Base-by-base conservation (phyloP, 2,113 vertebrate species). In the Connochaetes taurinus region DNA sequence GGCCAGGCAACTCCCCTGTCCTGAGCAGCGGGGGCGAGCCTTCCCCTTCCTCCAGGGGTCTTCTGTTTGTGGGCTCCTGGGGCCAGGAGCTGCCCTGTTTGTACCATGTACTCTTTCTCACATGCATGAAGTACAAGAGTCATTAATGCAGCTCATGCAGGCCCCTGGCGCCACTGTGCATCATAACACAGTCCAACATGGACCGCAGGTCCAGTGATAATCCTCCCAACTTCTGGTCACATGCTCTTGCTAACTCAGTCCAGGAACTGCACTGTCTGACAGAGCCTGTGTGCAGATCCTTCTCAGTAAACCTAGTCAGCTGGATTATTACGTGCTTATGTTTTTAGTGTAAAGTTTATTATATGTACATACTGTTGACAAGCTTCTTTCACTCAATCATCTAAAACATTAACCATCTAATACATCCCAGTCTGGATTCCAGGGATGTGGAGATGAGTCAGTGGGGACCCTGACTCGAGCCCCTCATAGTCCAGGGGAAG, bases 131-230 rank as follows among this genome's bases (percentile, higher is more conserved):
- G 82, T 16, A 7, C 7, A 40, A 45, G 31, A 55, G n/a, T 45
- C 47, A 60, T 29, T 11, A 62, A 29, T 31, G 80, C 43, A 47
- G 5, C 31, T 36, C n/a, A 15, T 0, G 1, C 0, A 7, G 45
- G 71, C 27, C 85, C 71, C n/a, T 5, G 4, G 31, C 0, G 7
- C 36, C 47, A 55, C 13, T 58, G 4, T 50, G 1, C 74, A 15
- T 14, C 43, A 15, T 7, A 40, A 62, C 43, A 57, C 29, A 58
- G 43, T 47, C 50, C 45, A 52, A 36, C 31, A 5, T 0, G 14
- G 23, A 74, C 40, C 17, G 6, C 9, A 19, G 45, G 36, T 17
- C 43, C 58, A 43, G 17, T 23, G 16, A 14, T 6, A 31, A 45
- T 55, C 43, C 85, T 94, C 50, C n/a, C 5, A 7, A 19, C 47